Conservation (phyloP, 1,140 invertebrate genomes). For the Hyles euphorbiae region DNA sequence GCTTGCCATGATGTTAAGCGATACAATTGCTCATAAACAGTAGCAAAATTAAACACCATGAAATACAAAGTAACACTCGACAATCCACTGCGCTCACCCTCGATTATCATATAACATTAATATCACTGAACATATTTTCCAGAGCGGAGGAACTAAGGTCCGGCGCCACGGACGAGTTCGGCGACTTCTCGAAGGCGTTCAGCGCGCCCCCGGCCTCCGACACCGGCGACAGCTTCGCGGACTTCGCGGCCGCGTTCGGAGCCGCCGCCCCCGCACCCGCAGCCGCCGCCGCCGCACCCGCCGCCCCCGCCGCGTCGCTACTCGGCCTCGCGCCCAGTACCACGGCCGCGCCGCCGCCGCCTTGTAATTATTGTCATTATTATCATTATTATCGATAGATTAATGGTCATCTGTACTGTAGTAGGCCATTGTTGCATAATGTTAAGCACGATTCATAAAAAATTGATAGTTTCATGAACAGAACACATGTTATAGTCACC, state of each 20-base stretch:
- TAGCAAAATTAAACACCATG: too few species aligned
- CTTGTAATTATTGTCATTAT: too few species aligned
- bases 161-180: slow-evolving; percentile 80
- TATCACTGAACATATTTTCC: slow-evolving; percentile 17
- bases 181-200: slow-evolving; percentile 88
- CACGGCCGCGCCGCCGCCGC: neutral
- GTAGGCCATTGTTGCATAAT: too few species aligned
- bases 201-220: slow-evolving; percentile 15
- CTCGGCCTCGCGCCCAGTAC: neutral
- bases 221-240: slow-evolving; percentile 34
- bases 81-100: neutral
- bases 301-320: slow-evolving; percentile 67
- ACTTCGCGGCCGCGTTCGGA: slow-evolving; percentile 78
- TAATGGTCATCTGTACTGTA: too few species aligned
- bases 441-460: too few species aligned
- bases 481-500: too few species aligned
- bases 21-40: too few species aligned
- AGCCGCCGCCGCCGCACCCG: slow-evolving; percentile 24
- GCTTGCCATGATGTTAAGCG: too few species aligned
- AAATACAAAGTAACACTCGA: too few species aligned
- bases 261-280: slow-evolving; percentile 27
- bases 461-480: too few species aligned
- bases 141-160: slow-evolving; percentile 54
- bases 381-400: too few species aligned
- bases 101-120: neutral